These are phyloP conservation scores for Scaptomyza reducta DNA, from an alignment of 2,888 invertebrate genomes.

Conservation along the genomic window DNA sequence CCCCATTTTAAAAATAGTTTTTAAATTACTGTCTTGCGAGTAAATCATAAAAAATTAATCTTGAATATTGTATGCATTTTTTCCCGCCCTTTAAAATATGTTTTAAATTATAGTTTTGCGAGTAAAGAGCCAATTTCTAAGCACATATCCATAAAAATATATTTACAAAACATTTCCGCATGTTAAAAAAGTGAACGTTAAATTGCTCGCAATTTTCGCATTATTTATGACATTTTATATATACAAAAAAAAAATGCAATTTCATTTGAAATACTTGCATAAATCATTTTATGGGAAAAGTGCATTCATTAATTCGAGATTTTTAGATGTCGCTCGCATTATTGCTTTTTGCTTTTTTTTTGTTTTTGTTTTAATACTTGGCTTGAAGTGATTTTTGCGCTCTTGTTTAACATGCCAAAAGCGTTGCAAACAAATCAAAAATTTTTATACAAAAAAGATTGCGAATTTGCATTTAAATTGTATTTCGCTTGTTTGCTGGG, in stretches of 20 bases:
- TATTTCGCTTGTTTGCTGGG: constrained; percentile 2
- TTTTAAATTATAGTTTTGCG: no score
- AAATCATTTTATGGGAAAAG: neutral
- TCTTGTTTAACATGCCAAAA: constrained; percentile 38
- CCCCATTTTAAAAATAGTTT: no score
- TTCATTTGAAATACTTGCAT: neutral
- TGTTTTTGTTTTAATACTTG: constrained; percentile 5
- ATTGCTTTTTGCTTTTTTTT: neutral
- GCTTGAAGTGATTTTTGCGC: constrained; percentile 7
- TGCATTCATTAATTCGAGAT: neutral
- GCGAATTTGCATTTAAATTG: constrained; percentile 45
- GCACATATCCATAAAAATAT: no score
- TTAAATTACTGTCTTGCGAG: no score
- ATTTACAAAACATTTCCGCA: constrained; percentile 17
- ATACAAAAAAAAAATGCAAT: neutral
- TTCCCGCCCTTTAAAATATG: no score
- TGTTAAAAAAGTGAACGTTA: constrained; percentile 10
- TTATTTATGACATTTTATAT: constrained; percentile 38
- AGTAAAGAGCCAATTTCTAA: no score
- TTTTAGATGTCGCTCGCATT: neutral
- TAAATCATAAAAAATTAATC: no score
- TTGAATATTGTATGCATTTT: no score
- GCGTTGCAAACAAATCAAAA: constrained; percentile 23
- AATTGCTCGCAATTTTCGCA: constrained; percentile 14
- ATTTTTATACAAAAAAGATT: constrained; percentile 1